Evolutionary conservation across 1,140 invertebrate species (phyloP), one percentile per base, ranked within the genome.

Genomic region (Drosophila guanche): DNA sequence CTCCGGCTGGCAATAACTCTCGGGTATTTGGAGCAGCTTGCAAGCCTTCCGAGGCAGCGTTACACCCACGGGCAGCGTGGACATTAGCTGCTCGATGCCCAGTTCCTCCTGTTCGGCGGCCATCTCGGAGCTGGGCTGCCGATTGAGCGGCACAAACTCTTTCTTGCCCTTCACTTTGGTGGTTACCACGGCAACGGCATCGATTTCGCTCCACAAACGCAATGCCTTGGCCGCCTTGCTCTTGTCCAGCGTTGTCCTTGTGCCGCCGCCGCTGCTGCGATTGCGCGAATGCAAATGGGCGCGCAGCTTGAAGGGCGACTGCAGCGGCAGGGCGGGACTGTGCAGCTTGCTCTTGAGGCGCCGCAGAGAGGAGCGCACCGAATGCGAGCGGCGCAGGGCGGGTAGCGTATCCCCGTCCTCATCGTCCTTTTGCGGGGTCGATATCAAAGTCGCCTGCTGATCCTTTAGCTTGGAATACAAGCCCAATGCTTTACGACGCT

Each of bases 341-440:
- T 89, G 74, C 48, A 90, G 74, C 52, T 90, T 90, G 50, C 70
- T 86, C 59, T 90, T 90, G 6, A 96, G 94, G 63, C 95, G 90
- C 69, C 94, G 93, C 46, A 96, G 91, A 37, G 95, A 96, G 40
- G 94, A 94, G 58, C 95, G 93, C 72, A 96, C 94, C 37, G 95
- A 95, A 73, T 94, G 93, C 63, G 95, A 94, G 69, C 95, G 93
- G 40, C 94, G 94, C 65, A 95, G 90, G 23, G 77, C 91, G 16
- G 89, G 92, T 62, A 83, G 27, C 1, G 75, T 62, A 45, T 86
- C 78, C 2, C 14, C 73, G 41, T 54, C 40, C 12, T 70, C 72
- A 40, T n/a, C 12, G 16, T 63, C 67, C 41, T 66, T 56, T 6
- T 55, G 25, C 16, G 62, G 58, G 70, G 90, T 93, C 52, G 91